Evolutionary conservation across 2,113 vertebrate genomes (phyloP).

Genomic region (Mormoops blainvillei): DNA sequence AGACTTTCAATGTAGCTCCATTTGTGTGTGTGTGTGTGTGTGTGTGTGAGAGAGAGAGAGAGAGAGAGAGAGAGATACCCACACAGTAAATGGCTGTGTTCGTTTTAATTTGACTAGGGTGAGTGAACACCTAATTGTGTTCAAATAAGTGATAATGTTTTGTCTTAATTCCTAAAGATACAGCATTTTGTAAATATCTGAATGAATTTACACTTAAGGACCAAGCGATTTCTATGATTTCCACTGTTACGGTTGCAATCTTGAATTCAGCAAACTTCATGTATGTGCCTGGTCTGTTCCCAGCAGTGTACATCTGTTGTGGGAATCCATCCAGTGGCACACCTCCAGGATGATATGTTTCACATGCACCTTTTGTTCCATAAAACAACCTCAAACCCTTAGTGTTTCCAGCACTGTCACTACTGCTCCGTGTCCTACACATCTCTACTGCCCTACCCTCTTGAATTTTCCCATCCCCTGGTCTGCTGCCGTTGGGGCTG

Average conservation of each 20-base stretch:
- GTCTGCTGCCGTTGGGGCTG: neutral
- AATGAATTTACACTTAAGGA: too few relatives aligned
- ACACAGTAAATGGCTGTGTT: neutral
- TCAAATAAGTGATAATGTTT: neutral
- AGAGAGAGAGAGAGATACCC: too few relatives aligned
- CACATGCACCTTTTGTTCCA: rapidly evolving
- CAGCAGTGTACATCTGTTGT: rapidly evolving
- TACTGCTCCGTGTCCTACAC: neutral
- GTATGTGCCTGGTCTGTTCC: rapidly evolving
- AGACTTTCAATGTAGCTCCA: too few relatives aligned
- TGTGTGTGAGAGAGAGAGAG: too few relatives aligned
- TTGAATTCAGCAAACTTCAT: neutral
- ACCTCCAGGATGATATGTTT: neutral
- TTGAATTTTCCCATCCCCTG: rapidly evolving
- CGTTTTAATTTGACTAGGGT: neutral
- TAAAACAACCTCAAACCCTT: too few relatives aligned
- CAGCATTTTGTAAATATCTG: neutral
- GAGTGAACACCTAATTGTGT: neutral
- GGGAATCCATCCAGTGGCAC: rapidly evolving
- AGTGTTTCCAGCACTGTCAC: neutral
- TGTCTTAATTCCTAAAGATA: neutral
- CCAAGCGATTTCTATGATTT: rapidly evolving
- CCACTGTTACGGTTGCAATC: neutral
- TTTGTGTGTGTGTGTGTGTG: too few relatives aligned
- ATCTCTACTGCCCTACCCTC: neutral